phyloP scores from a whole-genome alignment of 2,797 vertebrate species.

The Megaceryle alcyon region DNA sequence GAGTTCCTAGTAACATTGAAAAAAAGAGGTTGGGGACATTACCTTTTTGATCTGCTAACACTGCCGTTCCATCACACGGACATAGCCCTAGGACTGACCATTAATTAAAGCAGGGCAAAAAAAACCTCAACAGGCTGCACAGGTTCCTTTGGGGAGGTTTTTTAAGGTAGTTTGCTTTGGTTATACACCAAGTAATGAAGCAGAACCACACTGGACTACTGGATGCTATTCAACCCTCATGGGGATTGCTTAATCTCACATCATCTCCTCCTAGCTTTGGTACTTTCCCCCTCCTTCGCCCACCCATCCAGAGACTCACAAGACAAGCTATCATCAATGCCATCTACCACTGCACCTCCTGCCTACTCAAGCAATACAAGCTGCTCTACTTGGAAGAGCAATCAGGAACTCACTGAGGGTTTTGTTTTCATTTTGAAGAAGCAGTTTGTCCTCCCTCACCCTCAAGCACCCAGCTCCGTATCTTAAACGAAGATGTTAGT shows the following conservation, averaged over 20 bases:
- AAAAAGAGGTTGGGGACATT: neutral
- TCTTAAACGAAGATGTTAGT: neutral
- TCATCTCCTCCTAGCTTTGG: neutral
- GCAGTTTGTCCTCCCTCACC: constrained; percentile 42
- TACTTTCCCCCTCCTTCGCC: constrained; percentile 20
- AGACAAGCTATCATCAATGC: constrained; percentile 58
- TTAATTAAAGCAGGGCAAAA: neutral
- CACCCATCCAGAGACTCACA: constrained; percentile 39
- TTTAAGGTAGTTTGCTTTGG: neutral
- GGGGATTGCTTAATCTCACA: neutral
- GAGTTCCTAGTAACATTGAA: neutral
- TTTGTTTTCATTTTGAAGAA: constrained; percentile 48
- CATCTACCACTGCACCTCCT: constrained; percentile 54
- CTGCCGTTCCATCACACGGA: neutral
- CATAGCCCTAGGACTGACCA: neutral
- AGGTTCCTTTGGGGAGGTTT: neutral
- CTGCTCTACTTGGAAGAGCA: constrained; percentile 46
- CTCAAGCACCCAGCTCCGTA: neutral
- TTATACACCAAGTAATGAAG: neutral
- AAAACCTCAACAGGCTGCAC: neutral
- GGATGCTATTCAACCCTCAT: neutral
- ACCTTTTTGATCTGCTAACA: neutral
- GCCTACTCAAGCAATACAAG: constrained; percentile 67
- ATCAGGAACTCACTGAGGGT: neutral
- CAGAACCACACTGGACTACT: neutral